A percentile compares a stretch with the other conserved stretches of the same genome.
These are phyloP conservation scores for Channallabes apus DNA, from an alignment of 2,797 vertebrate genomes.

Conservation along the genomic window DNA sequence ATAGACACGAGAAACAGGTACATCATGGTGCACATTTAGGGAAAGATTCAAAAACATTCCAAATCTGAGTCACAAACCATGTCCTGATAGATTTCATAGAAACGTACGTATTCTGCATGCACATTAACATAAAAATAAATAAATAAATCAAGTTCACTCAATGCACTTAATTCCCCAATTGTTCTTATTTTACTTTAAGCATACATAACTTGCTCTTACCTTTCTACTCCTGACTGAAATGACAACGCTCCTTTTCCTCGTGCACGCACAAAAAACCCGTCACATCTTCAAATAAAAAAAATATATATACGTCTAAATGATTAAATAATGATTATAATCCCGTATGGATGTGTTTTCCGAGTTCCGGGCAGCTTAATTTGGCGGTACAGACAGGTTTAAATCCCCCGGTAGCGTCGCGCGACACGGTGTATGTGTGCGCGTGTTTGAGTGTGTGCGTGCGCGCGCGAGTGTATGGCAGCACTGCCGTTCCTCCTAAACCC, in stretches of 20 bases:
- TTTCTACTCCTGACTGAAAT: not conserved
- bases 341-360: constrained; percentile 25
- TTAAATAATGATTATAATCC: constrained; percentile 47
- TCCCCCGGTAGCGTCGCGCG: constrained; percentile 45
- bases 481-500: constrained; percentile 23
- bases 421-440: not conserved
- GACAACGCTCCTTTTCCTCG: constrained; percentile 10
- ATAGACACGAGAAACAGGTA: not conserved
- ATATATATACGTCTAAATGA: not conserved
- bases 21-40: not conserved
- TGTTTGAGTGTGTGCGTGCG: not conserved
- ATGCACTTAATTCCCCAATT: not conserved
- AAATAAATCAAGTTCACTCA: not conserved
- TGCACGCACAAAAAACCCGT: constrained; percentile 30
- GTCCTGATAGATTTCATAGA: not conserved
- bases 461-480: constrained; percentile 8
- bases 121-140: not conserved
- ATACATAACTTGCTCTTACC: constrained; percentile 26
- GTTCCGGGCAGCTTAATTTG: constrained; percentile 43
- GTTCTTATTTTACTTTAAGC: not conserved
- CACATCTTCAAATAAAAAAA: constrained; percentile 46
- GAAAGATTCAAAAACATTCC: not conserved
- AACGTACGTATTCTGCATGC: not conserved
- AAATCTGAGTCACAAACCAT: not conserved
- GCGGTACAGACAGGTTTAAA: constrained; percentile 49